Evolutionary conservation across 2,888 invertebrate genomes (phyloP), one percentile per base, ranked within the genome.

Genomic region (Drosophila bunnanda): DNA sequence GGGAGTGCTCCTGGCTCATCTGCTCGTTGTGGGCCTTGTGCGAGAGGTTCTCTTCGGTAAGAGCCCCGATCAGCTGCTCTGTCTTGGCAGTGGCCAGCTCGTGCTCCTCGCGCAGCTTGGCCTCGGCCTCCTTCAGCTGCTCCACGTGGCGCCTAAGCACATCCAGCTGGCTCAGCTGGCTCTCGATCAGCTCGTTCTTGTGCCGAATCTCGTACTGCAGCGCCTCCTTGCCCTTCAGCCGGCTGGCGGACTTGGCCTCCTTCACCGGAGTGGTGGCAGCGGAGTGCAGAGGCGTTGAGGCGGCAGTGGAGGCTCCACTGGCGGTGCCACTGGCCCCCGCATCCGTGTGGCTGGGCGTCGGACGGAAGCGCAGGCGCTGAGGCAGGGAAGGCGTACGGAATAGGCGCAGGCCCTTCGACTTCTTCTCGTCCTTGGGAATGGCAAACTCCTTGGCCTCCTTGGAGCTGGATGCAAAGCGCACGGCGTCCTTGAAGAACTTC

Each of bases 141-240:
- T 90, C 90, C 13, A 93, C 90, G 74, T 93, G 92, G n/a, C 91
- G 89, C 71, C 93, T 93, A 64, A 93, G 89, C 55, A 93, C 93
- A 73, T 94, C 93, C 43, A 94, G 89, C 79, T 94, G 93, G 54
- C 92, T 93, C 1, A 91, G 88, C 62, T 94, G 91, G 67, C 93
- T 94, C 74, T 92, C 92, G 50, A 94, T 93, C 38, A 91, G 92
- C 58, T 92, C 91, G 74, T 93, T 93, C 91, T 94, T 94, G 75
- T 93, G 93, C 71, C 93, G 92, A 70, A 94, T 93, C 89, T 94
- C 94, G 22, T 93, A 93, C 62, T 92, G 89, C 43, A 92, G 80
- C 0, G 92, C 92, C 77, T 92, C 92, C 89, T 94, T 94, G 66
- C 93, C 93, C 76, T 93, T 92, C n/a, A 94, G 78, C 4, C 91